phyloP scores from a whole-genome alignment of 2,797 vertebrate species.

The Calcarius lapponicus region DNA sequence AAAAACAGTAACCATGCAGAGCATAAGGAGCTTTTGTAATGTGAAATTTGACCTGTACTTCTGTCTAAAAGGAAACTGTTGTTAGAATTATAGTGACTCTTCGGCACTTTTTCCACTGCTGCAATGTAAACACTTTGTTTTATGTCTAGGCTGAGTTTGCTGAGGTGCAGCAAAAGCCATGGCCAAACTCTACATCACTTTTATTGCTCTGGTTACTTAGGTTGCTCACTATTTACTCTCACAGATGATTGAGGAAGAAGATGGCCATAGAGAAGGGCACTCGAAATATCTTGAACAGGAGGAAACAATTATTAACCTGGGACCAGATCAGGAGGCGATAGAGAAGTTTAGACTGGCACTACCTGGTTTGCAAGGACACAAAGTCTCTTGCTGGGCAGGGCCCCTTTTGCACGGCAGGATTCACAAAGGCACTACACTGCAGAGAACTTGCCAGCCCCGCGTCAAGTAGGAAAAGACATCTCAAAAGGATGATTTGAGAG shows the following conservation, averaged over 20 bases:
- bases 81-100: conserved; percentile 10
- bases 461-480: neutral
- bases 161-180: conserved; percentile 2
- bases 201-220: conserved; percentile 30
- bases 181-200: conserved; percentile 24
- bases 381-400: neutral
- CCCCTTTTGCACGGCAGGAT: neutral
- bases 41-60: neutral
- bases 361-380: neutral
- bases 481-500: neutral
- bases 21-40: neutral
- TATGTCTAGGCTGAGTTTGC: conserved; percentile 15
- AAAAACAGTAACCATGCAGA: neutral
- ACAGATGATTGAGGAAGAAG: conserved; percentile 43
- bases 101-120: conserved; percentile 23
- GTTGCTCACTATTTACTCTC: conserved; percentile 27
- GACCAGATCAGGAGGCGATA: neutral
- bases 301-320: conserved; percentile 52
- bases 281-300: neutral
- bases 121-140: conserved; percentile 44
- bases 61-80: neutral
- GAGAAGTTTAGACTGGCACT: neutral
- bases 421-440: neutral
- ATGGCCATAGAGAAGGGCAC: neutral
- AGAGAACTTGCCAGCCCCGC: neutral